Percentiles rank a stretch among this genome's conserved stretches.
phyloP scores from a whole-genome alignment of 2,888 invertebrate genomes.

The Drosophila testacea region DNA sequence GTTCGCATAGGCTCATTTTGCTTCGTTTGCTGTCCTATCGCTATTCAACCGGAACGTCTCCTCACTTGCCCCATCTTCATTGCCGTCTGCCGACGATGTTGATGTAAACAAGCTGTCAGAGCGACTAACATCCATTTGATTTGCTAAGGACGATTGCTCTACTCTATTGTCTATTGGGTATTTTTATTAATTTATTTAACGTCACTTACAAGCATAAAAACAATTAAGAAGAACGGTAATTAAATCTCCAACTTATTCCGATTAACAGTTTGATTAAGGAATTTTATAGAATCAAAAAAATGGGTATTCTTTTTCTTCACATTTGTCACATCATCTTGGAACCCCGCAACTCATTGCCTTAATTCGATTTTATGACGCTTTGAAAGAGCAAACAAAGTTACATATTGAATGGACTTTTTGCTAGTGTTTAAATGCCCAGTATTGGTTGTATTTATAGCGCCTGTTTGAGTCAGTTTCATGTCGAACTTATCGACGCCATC shows the following conservation, averaged over 20 bases:
- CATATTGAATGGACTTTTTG: conserved; percentile 18
- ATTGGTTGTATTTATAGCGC: conserved; percentile 44
- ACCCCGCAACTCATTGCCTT: no score
- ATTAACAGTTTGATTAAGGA: neutral
- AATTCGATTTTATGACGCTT: conserved; percentile 13
- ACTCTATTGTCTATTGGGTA: conserved; percentile 30
- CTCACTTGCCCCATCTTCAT: conserved; percentile 32
- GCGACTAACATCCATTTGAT: conserved; percentile 69
- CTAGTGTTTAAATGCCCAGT: conserved; percentile 31
- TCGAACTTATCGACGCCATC: conserved; percentile 64
- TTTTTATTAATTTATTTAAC: neutral
- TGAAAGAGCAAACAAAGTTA: conserved; percentile 26
- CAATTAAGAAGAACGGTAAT: neutral
- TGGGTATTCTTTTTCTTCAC: neutral
- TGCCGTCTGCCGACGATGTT: conserved; percentile 42
- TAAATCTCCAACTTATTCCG: neutral
- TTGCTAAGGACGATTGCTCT: conserved; percentile 50
- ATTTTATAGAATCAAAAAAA: neutral
- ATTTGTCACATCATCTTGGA: neutral
- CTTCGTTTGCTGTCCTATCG: conserved; percentile 40
- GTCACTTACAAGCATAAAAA: neutral
- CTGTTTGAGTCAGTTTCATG: conserved; percentile 50
- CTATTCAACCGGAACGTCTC: conserved; percentile 5
- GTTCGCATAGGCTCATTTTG: conserved; percentile 44
- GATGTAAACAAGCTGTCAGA: conserved; percentile 77